phyloP scores from a whole-genome alignment of 2,113 vertebrate genomes.

The Chaetodon auriga region DNA sequence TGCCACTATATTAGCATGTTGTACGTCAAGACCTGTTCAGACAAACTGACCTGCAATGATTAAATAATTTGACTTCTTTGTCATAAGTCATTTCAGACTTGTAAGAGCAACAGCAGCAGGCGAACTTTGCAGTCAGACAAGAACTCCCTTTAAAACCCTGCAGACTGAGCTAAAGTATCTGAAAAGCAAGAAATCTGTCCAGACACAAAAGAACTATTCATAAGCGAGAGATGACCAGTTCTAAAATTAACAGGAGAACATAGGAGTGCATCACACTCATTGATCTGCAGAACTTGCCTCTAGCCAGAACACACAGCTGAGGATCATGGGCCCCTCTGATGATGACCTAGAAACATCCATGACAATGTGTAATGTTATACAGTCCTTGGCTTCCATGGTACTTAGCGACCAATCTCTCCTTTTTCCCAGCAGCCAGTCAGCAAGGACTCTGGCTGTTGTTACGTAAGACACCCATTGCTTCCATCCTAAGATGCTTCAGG shows the following conservation, averaged over 20 bases:
- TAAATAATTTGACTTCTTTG: not conserved
- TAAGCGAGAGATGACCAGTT: constrained; percentile 50
- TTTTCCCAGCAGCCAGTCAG: constrained; percentile 34
- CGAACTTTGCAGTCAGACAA: not conserved
- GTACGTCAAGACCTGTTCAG: not conserved
- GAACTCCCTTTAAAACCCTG: constrained; percentile 23
- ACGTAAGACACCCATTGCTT: constrained; percentile 38
- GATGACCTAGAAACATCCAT: constrained; percentile 70
- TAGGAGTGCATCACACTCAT: constrained; percentile 62
- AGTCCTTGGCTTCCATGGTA: constrained; percentile 30
- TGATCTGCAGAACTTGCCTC: constrained; percentile 70
- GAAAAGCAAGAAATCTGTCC: constrained; percentile 8
- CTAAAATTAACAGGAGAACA: constrained; percentile 73
- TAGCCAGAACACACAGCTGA: constrained; percentile 75
- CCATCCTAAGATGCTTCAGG: constrained; percentile 37
- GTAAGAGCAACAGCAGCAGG: constrained; percentile 24
- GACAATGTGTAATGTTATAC: constrained; percentile 63
- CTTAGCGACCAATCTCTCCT: constrained; percentile 10
- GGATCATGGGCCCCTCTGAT: constrained; percentile 77
- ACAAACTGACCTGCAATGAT: not conserved
- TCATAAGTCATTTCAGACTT: constrained; percentile 14
- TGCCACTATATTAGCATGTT: constrained; percentile 11
- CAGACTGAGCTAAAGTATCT: constrained; percentile 37
- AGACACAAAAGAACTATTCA: constrained; percentile 75
- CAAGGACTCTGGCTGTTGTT: constrained; percentile 31